These are phyloP conservation scores for Pseudomyrmex cubaensis DNA, from an alignment of 1,140 invertebrate species.

Conservation along the genomic window DNA sequence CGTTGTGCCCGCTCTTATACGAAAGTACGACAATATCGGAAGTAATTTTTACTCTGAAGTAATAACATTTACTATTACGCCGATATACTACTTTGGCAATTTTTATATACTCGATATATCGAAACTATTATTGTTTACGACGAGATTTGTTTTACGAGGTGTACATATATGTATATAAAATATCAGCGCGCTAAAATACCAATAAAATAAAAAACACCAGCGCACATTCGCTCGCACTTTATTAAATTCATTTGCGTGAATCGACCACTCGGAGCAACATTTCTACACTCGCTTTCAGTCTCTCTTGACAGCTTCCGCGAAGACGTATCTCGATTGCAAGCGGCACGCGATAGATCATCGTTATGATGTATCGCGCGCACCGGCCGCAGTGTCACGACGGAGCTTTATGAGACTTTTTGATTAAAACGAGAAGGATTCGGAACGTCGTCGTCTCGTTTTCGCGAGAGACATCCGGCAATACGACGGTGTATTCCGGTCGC, in stretches of 20 bases:
- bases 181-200: slow-evolving; percentile 23
- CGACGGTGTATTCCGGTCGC: slow-evolving; percentile 18
- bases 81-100: not conserved
- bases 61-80: not conserved
- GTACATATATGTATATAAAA: not conserved
- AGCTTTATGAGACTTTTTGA: slow-evolving; percentile 73
- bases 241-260: not conserved
- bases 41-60: slow-evolving; percentile 19
- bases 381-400: slow-evolving; percentile 29
- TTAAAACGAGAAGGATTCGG: slow-evolving; percentile 67
- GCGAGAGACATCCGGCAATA: slow-evolving; percentile 43
- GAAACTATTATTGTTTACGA: not conserved
- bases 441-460: slow-evolving; percentile 36
- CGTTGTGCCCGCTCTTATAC: not conserved
- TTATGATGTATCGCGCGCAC: slow-evolving; percentile 43
- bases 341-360: slow-evolving; percentile 63
- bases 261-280: not conserved
- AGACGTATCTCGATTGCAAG: slow-evolving; percentile 4
- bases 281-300: slow-evolving; percentile 32
- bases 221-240: not conserved
- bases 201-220: not conserved
- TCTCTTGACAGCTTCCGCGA: slow-evolving; percentile 26
- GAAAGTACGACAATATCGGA: not conserved
- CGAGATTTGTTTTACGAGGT: not conserved
- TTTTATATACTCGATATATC: not conserved